Evolutionary conservation across 2,113 vertebrate genomes (phyloP), one percentile per base, ranked within the genome.

Genomic region (Coturnix japonica): DNA sequence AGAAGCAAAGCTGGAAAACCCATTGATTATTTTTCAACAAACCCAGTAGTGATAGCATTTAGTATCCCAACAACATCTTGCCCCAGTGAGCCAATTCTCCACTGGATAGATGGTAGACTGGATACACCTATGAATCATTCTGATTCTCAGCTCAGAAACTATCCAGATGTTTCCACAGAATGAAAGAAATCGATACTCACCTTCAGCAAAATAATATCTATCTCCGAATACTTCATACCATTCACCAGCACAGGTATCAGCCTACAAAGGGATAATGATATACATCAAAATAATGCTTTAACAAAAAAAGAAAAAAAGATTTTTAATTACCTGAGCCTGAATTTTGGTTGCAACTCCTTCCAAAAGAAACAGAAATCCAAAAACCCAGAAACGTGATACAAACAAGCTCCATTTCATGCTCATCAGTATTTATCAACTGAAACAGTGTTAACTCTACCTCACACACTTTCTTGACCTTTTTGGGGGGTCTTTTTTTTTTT

Each of bases 191-290:
- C 10, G 10, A 61, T 91, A 49, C 98, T 98, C 90, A 99, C 99
- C 98, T 99, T 99, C 89, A 99, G 98, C 65, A 99, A 97, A 96
- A 99, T 99, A 86, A 99, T 99, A 97, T 99, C 99, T 23, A 99
- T 99, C 97, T 99, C 99, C 8, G 99, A 99, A 95, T 99, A 99
- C 95, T 99, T 99, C 99, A 99, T 99, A 94, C 99, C 99, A 93
- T 99, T 99, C 95, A 99, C 99, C 85, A 99, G 98, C 66, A 99
- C 99, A 77, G 99, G 99, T 96, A 98, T 99, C 93, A 99, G 97
- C 91, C 99, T 99, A 96, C 13, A 96, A 94, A 94, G 72, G 85
- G 86, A 88, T 95, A 86, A 88, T 44, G 18, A 80, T 60, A 54
- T 13, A 30, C n/a, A 21, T 90, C 20, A 90, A 89, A 87, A 31